Evolutionary conservation across 2,113 vertebrate genomes (phyloP).

Genomic region (Pluvialis apricaria): DNA sequence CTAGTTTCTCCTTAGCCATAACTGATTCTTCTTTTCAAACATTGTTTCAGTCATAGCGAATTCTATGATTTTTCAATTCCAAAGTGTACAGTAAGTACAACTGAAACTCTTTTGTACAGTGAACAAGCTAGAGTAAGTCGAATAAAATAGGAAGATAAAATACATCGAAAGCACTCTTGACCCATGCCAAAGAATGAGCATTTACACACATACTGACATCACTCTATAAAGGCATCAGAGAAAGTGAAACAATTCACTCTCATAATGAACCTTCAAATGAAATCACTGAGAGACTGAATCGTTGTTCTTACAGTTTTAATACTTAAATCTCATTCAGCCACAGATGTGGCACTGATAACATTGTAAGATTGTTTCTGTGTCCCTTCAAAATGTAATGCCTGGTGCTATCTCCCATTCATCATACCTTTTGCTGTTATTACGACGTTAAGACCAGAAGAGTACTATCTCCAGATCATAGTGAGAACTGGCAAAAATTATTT

Average conservation of each 20-base stretch:
- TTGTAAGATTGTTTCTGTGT: background rate
- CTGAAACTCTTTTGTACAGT: background rate
- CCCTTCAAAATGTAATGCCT: background rate
- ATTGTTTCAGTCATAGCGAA: background rate
- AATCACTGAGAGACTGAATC: background rate
- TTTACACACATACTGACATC: background rate
- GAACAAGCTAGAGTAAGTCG: background rate
- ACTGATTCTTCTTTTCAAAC: background rate
- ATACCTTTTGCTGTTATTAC: background rate
- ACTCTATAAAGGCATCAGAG: background rate
- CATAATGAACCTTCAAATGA: background rate
- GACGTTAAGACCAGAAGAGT: background rate
- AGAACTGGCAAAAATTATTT: constrained; percentile 16
- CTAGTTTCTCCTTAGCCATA: background rate
- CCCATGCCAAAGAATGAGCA: background rate
- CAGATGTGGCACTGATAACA: background rate
- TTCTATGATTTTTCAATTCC: background rate
- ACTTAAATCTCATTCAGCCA: background rate
- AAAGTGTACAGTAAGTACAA: background rate
- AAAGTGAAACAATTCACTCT: background rate
- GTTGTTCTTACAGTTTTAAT: background rate
- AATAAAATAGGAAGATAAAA: background rate
- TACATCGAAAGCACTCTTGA: background rate
- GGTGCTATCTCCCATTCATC: background rate
- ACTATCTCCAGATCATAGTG: background rate